Base-by-base conservation (phyloP, 2,888 invertebrate species). In the Molanna angustata region DNA sequence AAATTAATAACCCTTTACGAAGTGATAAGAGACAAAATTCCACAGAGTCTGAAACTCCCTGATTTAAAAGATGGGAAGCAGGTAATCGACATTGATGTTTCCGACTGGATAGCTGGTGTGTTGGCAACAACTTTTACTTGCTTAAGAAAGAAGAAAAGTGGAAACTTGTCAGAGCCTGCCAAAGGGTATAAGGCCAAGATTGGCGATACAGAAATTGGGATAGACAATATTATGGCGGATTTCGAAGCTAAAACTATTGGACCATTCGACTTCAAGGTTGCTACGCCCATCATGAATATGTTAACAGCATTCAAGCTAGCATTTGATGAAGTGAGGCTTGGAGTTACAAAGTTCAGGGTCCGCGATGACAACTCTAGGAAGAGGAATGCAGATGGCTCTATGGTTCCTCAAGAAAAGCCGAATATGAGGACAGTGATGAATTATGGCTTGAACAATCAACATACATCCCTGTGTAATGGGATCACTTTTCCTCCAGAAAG, bases 1-100 rank as follows among this genome's bases (percentile, higher is more conserved):
- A n/a, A n/a, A n/a, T 35, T 17, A 35, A 35, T 16, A 39, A 39
- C 39, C 19, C 18, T 39, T 17, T 39, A 39, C 39, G 9, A 39
- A 39, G 19, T 19, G 2, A 39, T n/a, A n/a, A n/a, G n/a, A n/a
- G n/a, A n/a, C n/a, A n/a, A n/a, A n/a, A n/a, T n/a, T n/a, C n/a
- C n/a, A n/a, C n/a, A n/a, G n/a, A n/a, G n/a, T n/a, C n/a, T n/a
- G n/a, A n/a, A n/a, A n/a, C n/a, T n/a, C n/a, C n/a, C n/a, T n/a
- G n/a, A n/a, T n/a, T n/a, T n/a, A n/a, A n/a, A n/a, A n/a, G n/a
- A n/a, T n/a, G n/a, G n/a, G n/a, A n/a, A n/a, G n/a, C n/a, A n/a
- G n/a, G n/a, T n/a, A n/a, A n/a, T n/a, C n/a, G n/a, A n/a, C n/a
- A n/a, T n/a, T n/a, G n/a, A n/a, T n/a, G n/a, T n/a, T n/a, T n/a